Base-by-base conservation (phyloP, 2,888 invertebrate genomes). In the Hesperia comma region DNA sequence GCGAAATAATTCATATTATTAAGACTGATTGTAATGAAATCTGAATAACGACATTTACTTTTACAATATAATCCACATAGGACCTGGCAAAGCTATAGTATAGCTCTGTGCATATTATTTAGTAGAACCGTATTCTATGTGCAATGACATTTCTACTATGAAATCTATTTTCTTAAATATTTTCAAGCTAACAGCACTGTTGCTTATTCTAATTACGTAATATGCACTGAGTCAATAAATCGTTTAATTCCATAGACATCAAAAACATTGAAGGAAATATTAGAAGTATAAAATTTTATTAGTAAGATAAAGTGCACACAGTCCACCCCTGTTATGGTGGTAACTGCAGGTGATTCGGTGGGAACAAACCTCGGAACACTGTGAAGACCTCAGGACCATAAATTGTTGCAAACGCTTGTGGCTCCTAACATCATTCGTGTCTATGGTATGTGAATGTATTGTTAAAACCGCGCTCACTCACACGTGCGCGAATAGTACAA, bases 61-160 rank as follows among this genome's bases (percentile, higher is more conserved):
- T 46, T 17, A 7, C 7, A 41, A 33, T 33, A 33, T 26, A 4
- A 60, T 7, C 17, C 32, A 19, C 17, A 2, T n/a, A 37, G 61
- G 61, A 61, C 61, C 61, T 61, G 49, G 61, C 61, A 61, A 61
- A 61, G 61, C 61, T 61, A 19, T 37, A 37, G 37, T 33, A 19
- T 37, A 37, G 37, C 37, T 61, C 49, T 33, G 61, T 61, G 61
- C 61, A 61, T 46, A 60, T 60, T 60, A 60, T 32, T 8, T 7
- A 6, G 14, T 37, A 3, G 37, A 12, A 12, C 37, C 8, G 37
- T 37, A n/a, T n/a, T n/a, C n/a, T n/a, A 12, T 37, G 37, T 37
- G 12, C 37, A 8, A 37, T 37, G 37, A 26, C 12, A 37, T 12
- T 12, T 10, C 10, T 37, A 37, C 12, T 12, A 37, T 2, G 1